Conservation (phyloP, 2,113 vertebrate genomes). For the Peucedramus taeniatus region DNA sequence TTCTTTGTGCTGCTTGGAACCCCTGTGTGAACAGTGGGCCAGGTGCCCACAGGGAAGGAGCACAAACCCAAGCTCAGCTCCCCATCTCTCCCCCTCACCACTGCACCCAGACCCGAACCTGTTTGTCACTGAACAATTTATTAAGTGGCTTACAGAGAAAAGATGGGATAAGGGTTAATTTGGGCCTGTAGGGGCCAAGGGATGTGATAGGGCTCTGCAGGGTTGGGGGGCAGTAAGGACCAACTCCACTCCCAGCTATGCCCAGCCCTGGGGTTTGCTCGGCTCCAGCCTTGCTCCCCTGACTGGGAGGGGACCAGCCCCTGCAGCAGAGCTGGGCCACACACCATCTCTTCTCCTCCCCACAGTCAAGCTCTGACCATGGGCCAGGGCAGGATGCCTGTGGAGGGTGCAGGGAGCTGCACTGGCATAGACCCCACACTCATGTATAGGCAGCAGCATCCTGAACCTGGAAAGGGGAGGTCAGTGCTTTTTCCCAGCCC, state of each 20-base stretch:
- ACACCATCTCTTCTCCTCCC: background rate
- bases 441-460: background rate
- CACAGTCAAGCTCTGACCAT: rapidly evolving
- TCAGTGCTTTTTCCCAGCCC: background rate
- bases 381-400: background rate
- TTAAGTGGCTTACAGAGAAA: constrained; percentile 6
- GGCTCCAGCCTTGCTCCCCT: background rate
- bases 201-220: background rate
- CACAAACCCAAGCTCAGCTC: background rate
- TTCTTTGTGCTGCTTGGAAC: background rate
- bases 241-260: background rate
- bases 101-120: rapidly evolving
- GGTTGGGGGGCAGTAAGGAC: background rate
- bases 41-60: background rate
- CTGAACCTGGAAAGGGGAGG: background rate
- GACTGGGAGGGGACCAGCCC: background rate
- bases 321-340: background rate
- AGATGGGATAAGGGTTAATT: background rate
- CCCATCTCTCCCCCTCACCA: background rate
- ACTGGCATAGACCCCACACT: background rate
- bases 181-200: background rate
- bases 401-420: background rate
- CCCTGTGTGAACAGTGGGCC: background rate
- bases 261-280: background rate
- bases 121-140: constrained; percentile 2